Percentiles rank a stretch among this genome's conserved stretches.
These are phyloP conservation scores for Amphipyra berbera DNA, from an alignment of 2,888 invertebrate species.

Conservation along the genomic window DNA sequence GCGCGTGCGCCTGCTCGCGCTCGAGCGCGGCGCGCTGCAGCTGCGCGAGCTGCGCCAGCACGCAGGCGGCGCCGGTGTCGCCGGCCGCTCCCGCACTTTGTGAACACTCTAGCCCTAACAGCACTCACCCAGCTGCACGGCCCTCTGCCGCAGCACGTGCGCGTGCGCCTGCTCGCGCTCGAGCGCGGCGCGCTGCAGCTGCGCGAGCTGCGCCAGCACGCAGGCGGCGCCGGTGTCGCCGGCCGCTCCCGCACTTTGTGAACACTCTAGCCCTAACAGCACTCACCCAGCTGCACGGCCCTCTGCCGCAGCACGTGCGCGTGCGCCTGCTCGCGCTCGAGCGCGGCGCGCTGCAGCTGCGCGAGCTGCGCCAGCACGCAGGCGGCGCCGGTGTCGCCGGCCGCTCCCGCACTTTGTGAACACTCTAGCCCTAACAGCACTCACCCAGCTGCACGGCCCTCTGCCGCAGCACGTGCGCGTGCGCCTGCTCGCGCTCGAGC, in stretches of 20 bases:
- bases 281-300: conserved; percentile 60
- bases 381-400: conserved; percentile 26
- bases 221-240: conserved; percentile 33
- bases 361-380: conserved; percentile 75
- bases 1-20: conserved; percentile 70
- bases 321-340: conserved; percentile 73
- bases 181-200: conserved; percentile 76
- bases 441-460: conserved; percentile 60
- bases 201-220: conserved; percentile 76
- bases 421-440: not conserved
- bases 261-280: too few relatives aligned
- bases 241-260: conserved; percentile 10
- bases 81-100: conserved; percentile 11
- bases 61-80: conserved; percentile 39
- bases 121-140: conserved; percentile 59
- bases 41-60: conserved; percentile 76
- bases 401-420: conserved; percentile 12
- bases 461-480: conserved; percentile 55
- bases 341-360: conserved; percentile 74
- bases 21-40: conserved; percentile 76
- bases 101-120: too few relatives aligned
- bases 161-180: conserved; percentile 71
- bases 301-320: conserved; percentile 48
- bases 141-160: conserved; percentile 46
- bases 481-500: conserved; percentile 71